Evolutionary conservation across 2,797 vertebrate species (phyloP).

Genomic region (Rhodeus uyekii): DNA sequence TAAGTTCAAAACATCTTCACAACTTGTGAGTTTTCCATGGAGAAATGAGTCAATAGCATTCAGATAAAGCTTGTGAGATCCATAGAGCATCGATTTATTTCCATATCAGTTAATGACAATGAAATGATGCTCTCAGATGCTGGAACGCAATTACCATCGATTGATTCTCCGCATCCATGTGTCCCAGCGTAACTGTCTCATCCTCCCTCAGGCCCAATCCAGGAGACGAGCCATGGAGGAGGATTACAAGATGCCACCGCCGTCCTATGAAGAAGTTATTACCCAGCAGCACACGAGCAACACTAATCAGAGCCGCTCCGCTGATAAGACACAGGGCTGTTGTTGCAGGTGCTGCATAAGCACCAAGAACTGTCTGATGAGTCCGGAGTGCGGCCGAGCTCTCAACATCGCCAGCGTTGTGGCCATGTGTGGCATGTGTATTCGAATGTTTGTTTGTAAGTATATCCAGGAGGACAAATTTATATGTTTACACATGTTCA

Average conservation of each 20-base stretch:
- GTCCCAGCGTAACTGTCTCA: slow-evolving; percentile 24
- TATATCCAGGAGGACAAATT: neutral
- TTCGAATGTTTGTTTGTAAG: slow-evolving; percentile 60
- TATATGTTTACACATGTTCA: neutral
- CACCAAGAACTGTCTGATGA: slow-evolving; percentile 58
- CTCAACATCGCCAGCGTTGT: slow-evolving; percentile 54
- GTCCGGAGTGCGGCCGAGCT: slow-evolving; percentile 56
- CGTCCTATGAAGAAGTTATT: slow-evolving; percentile 42
- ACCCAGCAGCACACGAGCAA: slow-evolving; percentile 54
- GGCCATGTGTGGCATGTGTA: slow-evolving; percentile 55
- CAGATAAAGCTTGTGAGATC: slow-evolving; percentile 45
- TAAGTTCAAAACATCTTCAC: slow-evolving; percentile 30
- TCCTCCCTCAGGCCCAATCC: slow-evolving; percentile 25
- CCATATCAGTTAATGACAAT: slow-evolving; percentile 58
- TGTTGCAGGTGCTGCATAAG: slow-evolving; percentile 53
- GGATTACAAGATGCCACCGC: slow-evolving; percentile 21
- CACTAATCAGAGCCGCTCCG: slow-evolving; percentile 46
- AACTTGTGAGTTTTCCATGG: slow-evolving; percentile 3
- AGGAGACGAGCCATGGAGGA: slow-evolving; percentile 48
- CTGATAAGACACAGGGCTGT: slow-evolving; percentile 17
- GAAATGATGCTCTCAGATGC: slow-evolving; percentile 49
- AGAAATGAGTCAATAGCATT: slow-evolving; percentile 31
- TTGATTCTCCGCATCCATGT: slow-evolving; percentile 24
- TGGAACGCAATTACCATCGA: slow-evolving; percentile 52
- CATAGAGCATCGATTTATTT: slow-evolving; percentile 51